Evolutionary conservation across 2,888 invertebrate genomes (phyloP).

Genomic region (Eupeodes latifasciatus): DNA sequence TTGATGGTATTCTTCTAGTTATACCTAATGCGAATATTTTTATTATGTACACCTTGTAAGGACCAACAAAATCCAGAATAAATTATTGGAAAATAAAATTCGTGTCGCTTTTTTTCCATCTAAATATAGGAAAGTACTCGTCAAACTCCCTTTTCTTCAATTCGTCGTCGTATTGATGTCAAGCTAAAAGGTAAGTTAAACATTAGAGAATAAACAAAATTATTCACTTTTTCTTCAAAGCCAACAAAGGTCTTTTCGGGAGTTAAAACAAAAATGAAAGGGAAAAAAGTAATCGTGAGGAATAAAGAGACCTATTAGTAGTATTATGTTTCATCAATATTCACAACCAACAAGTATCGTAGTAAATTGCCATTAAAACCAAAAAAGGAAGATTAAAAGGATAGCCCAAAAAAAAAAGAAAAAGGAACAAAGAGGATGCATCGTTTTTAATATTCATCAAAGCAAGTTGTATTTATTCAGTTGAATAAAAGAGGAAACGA

Average conservation of each 20-base stretch:
- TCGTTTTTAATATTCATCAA: constrained; percentile 28
- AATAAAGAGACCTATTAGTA: constrained; percentile 1
- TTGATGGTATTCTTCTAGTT: not conserved
- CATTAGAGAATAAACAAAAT: not conserved
- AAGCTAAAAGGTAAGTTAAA: not conserved
- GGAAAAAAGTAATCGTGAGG: not conserved
- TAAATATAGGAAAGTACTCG: not conserved
- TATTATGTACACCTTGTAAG: not conserved
- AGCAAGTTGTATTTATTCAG: constrained; percentile 27
- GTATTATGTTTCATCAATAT: constrained; percentile 39
- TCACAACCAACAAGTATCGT: constrained; percentile 22
- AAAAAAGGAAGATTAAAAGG: not conserved
- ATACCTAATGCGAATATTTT: not conserved
- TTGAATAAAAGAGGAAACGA: constrained; percentile 27
- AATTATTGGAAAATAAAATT: not conserved
- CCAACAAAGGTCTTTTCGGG: not conserved
- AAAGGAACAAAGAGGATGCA: constrained; percentile 8
- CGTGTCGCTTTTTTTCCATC: too few species aligned
- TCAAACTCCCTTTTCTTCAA: not conserved
- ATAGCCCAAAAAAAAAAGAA: not conserved
- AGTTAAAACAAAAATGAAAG: not conserved
- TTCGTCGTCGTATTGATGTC: not conserved
- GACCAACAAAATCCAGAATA: not conserved
- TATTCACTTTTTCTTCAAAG: not conserved
- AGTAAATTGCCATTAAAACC: constrained; percentile 14